Evolutionary conservation across 2,113 vertebrate genomes (phyloP).

Genomic region (Chloebia gouldiae): DNA sequence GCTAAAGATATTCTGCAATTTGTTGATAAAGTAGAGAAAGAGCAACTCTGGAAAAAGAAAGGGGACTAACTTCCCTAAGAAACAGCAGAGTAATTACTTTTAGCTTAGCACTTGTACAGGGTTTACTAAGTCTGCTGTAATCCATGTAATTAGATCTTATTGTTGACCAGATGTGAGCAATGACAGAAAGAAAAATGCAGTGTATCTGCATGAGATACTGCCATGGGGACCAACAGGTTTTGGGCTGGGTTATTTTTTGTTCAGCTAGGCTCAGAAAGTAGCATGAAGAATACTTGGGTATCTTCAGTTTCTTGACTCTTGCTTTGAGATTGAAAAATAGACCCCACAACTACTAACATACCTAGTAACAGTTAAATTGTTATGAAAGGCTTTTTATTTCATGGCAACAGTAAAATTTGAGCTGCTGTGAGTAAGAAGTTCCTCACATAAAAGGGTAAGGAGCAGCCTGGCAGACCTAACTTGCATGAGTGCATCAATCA

Average conservation of each 20-base stretch:
- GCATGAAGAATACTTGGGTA: background rate
- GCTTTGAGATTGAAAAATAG: background rate
- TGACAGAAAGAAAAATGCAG: background rate
- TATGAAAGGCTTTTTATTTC: background rate
- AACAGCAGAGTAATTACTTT: background rate
- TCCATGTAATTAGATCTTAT: background rate
- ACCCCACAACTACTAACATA: background rate
- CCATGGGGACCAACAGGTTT: background rate
- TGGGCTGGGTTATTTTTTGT: background rate
- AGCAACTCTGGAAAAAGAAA: constrained; percentile 1
- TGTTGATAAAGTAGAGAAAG: constrained; percentile 60
- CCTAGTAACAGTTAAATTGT: background rate
- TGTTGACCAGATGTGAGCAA: background rate
- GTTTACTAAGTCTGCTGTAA: background rate
- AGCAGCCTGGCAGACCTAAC: background rate
- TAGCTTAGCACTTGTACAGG: background rate
- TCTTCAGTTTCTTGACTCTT: background rate
- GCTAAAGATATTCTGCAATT: constrained; percentile 75
- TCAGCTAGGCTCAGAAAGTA: background rate
- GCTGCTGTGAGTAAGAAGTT: background rate
- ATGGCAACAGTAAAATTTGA: background rate
- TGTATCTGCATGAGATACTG: background rate
- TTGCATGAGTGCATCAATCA: background rate
- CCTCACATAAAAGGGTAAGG: background rate
- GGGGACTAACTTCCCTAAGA: background rate